Evolutionary conservation across 2,797 vertebrate genomes (phyloP), one percentile per base, ranked within the genome.

Genomic region (Helicolenus hilgendorfi): DNA sequence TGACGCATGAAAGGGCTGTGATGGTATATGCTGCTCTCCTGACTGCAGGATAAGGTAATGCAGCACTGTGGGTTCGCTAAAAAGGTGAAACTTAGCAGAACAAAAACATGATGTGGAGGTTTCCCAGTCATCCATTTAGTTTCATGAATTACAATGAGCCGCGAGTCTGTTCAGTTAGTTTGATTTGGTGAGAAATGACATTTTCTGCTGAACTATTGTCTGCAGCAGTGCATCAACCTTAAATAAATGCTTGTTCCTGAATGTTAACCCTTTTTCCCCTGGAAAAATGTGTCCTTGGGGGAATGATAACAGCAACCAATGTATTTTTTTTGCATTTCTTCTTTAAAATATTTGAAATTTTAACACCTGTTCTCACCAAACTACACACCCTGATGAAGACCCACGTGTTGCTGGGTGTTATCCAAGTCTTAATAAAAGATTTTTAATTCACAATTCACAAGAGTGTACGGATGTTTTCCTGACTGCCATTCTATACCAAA

Each of bases 1-100:
- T 67, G 83, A 85, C 41, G 59, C 83, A 72, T 73, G 73, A 81
- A 73, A 86, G n/a, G 38, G 29, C 72, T 27, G 64, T 38, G 73
- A 81, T 2, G 15, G 22, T 72, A 38, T 11, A 41, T 14, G 41
- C 62, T 67, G 85, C 8, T 59, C 31, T 73, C 60, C 29, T 10
- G 31, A 56, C 45, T 24, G 49, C 20, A 55, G 10, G 49, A 22
- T 55, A 55, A n/a, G 67, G 53, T 45, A 65, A 64, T 33, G 56
- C n/a, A 70, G 35, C n/a, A 11, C 35, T 31, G 55, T 18, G 53
- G 70, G 72, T 41, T 45, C 4, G 5, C 53, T 64, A 49, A 72
- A 76, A 56, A 72, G 24, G 49, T 31, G 5, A n/a, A 22, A 5
- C 59, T 29, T 10, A 55, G 26, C 29, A 36, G 20, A 70, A n/a